phyloP scores from a whole-genome alignment of 1,140 invertebrate species.

The Diachasma alloeum region DNA sequence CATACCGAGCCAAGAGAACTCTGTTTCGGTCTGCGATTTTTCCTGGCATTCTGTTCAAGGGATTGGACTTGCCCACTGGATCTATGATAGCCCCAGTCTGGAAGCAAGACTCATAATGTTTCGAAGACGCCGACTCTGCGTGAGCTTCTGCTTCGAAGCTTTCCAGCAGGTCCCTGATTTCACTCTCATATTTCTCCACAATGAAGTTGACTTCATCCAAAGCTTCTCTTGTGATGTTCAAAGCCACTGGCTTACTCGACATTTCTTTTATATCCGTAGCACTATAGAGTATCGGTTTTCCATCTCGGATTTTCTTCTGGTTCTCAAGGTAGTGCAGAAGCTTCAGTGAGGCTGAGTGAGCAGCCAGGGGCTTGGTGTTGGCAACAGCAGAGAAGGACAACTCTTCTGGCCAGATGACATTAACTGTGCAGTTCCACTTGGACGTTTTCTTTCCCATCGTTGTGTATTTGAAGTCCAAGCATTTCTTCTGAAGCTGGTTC shows the following conservation, averaged over 20 bases:
- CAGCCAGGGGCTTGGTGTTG: constrained; percentile 39
- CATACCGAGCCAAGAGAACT: not conserved
- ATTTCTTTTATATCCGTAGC: constrained; percentile 8
- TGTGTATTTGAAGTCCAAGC: not conserved
- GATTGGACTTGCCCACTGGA: constrained; percentile 29
- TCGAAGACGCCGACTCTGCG: not conserved
- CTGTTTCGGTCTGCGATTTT: constrained; percentile 15
- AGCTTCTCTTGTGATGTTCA: constrained; percentile 36
- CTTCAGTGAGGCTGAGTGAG: constrained; percentile 35
- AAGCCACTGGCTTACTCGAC: not conserved
- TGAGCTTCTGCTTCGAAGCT: not conserved
- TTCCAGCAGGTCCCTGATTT: constrained; percentile 13
- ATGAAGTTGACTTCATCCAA: constrained; percentile 36
- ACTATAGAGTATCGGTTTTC: constrained; percentile 37
- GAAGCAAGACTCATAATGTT: not conserved
- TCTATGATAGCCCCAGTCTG: constrained; percentile 5
- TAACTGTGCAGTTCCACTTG: constrained; percentile 35
- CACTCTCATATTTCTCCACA: constrained; percentile 41
- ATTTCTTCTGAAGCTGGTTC: constrained; percentile 29
- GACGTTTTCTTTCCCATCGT: not conserved
- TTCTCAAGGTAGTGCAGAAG: constrained; percentile 49
- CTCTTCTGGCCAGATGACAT: constrained; percentile 48
- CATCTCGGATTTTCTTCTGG: constrained; percentile 33
- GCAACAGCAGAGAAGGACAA: constrained; percentile 36
- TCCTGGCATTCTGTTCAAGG: not conserved